Evolutionary conservation across 2,888 invertebrate species (phyloP).

Genomic region (Brachycybe producta): DNA sequence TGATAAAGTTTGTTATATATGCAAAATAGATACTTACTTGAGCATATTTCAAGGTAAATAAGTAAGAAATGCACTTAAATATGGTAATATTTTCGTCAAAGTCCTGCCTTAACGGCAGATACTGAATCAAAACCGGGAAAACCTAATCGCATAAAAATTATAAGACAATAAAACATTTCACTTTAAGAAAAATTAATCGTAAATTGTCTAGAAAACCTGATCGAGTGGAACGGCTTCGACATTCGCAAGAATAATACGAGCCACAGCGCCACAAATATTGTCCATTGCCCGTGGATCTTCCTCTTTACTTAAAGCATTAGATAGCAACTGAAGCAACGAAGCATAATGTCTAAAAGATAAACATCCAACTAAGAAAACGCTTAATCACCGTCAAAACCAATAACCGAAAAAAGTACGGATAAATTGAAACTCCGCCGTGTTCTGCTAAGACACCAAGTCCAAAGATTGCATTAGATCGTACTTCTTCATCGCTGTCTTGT

Average conservation of each 20-base stretch:
- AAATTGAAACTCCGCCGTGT: constrained; percentile 40
- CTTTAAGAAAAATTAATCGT: neutral
- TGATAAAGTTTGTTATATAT: neutral
- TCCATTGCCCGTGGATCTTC: constrained; percentile 52
- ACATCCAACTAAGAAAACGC: too few species aligned
- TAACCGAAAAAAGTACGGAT: constrained; percentile 29
- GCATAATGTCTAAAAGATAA: constrained; percentile 43
- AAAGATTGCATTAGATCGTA: constrained; percentile 61
- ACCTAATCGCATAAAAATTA: constrained; percentile 37
- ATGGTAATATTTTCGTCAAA: constrained; percentile 58
- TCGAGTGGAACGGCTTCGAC: constrained; percentile 49
- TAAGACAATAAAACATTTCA: neutral
- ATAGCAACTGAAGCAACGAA: constrained; percentile 51
- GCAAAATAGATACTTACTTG: constrained; percentile 25
- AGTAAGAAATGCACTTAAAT: constrained; percentile 47
- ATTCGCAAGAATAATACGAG: constrained; percentile 55
- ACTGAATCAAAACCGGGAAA: constrained; percentile 53
- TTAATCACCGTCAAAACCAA: too few species aligned
- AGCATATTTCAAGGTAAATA: constrained; percentile 49
- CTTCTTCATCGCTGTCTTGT: constrained; percentile 51
- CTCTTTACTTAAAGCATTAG: constrained; percentile 48
- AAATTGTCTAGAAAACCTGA: constrained; percentile 38
- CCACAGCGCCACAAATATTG: constrained; percentile 63
- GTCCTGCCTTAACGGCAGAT: constrained; percentile 59
- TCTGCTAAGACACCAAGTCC: constrained; percentile 59